Percentiles rank a stretch among this genome's conserved stretches.
Evolutionary conservation across 2,113 vertebrate genomes (phyloP).

Genomic region (Porphyrio hochstetteri): DNA sequence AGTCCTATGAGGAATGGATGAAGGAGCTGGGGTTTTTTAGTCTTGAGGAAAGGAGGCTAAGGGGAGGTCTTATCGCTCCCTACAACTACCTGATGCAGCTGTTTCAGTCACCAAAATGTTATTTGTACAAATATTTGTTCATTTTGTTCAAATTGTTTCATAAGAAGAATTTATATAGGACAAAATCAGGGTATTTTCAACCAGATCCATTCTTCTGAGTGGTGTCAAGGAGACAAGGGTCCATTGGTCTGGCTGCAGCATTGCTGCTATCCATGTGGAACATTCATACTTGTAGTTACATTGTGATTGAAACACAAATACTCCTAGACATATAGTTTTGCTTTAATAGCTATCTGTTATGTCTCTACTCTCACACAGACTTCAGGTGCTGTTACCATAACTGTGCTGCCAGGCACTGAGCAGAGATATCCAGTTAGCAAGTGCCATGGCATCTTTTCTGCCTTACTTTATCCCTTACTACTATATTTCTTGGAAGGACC

Average conservation of each 20-base stretch:
- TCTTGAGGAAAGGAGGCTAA: too few species aligned
- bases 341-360: not conserved
- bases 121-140: not conserved
- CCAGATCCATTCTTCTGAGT: not conserved
- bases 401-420: not conserved
- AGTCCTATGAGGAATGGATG: too few species aligned
- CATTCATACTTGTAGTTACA: not conserved
- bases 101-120: not conserved
- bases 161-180: not conserved
- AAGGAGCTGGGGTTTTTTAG: too few species aligned
- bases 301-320: not conserved
- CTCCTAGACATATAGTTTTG: not conserved
- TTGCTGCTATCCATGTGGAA: not conserved
- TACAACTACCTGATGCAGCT: not conserved
- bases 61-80: too few species aligned
- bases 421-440: not conserved
- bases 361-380: not conserved
- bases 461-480: not conserved
- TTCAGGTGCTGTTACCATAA: not conserved
- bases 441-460: not conserved
- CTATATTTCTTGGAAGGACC: not conserved
- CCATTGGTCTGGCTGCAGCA: not conserved
- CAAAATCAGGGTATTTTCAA: not conserved
- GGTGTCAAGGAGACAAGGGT: not conserved
- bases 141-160: not conserved